Percentiles rank a stretch among this genome's conserved stretches.
Conservation (phyloP, 2,888 invertebrate genomes). For the Gastrophysa polygoni region DNA sequence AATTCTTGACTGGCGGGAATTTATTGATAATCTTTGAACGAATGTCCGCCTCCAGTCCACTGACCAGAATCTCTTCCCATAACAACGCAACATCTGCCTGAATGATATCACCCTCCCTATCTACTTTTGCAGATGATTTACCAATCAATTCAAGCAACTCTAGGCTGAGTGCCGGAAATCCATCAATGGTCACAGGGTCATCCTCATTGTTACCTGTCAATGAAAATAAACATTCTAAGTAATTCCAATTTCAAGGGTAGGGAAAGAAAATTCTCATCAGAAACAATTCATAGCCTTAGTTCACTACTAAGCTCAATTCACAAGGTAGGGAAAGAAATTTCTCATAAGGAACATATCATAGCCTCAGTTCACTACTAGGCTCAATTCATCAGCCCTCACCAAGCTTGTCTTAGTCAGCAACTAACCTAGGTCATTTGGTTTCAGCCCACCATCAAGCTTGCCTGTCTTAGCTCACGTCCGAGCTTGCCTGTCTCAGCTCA, state of each 20-base stretch:
- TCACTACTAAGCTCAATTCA: no score
- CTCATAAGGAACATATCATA: no score
- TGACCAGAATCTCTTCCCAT: not conserved
- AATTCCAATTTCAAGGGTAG: no score
- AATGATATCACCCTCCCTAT: not conserved
- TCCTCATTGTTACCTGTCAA: no score
- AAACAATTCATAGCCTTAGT: no score
- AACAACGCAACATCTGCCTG: slow-evolving; percentile 1
- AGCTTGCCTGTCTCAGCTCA: not conserved
- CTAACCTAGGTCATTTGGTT: no score
- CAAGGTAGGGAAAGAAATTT: no score
- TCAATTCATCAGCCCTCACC: no score
- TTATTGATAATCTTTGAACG: not conserved
- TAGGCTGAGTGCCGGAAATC: not conserved
- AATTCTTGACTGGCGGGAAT: slow-evolving; percentile 5
- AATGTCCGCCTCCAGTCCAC: slow-evolving; percentile 1
- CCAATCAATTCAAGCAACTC: not conserved
- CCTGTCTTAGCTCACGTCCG: not conserved
- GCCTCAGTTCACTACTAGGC: no score
- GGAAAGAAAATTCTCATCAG: no score
- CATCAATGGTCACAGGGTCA: not conserved
- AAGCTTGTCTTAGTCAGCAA: no score
- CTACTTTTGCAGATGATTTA: not conserved
- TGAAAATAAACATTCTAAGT: no score
- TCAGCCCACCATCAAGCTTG: not conserved